A percentile compares a stretch with the other conserved stretches of the same genome.
Conservation (phyloP, 2,888 invertebrate genomes). For the Empis stercorea region DNA sequence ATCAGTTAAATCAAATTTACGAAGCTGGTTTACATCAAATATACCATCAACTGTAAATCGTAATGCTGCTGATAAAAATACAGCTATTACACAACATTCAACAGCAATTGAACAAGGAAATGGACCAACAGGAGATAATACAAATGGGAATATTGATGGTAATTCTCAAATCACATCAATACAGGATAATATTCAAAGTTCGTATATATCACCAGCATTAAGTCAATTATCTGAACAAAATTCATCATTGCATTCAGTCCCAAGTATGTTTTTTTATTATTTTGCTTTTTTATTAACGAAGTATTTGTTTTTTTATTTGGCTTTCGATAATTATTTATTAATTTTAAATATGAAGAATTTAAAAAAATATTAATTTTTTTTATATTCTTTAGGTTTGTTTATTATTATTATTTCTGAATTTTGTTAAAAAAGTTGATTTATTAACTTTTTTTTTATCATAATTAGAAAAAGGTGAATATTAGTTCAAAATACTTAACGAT, state of each 20-base stretch:
- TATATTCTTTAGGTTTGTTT: no score
- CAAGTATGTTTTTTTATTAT: conserved; percentile 11
- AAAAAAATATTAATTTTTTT: no score
- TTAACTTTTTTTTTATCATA: no score
- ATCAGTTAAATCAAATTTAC: conserved; percentile 23
- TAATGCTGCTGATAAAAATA: conserved; percentile 15
- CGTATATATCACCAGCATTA: conserved; percentile 29
- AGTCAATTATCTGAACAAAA: conserved; percentile 22
- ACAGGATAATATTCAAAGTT: conserved; percentile 33
- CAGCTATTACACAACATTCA: conserved; percentile 12
- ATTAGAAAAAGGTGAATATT: no score
- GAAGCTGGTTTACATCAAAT: conserved; percentile 26
- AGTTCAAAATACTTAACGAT: no score
- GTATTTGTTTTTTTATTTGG: not conserved
- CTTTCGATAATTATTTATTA: not conserved
- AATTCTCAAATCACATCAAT: conserved; percentile 15
- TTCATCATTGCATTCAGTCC: conserved; percentile 16
- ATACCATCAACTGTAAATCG: conserved; percentile 18
- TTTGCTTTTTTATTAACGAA: conserved; percentile 1
- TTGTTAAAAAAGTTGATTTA: no score
- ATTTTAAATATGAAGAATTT: no score
- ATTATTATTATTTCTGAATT: no score
- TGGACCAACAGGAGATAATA: conserved; percentile 9
- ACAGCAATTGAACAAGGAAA: conserved; percentile 13
- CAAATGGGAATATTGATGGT: conserved; percentile 27